phyloP scores from a whole-genome alignment of 2,113 vertebrate species.

The Sula dactylatra region DNA sequence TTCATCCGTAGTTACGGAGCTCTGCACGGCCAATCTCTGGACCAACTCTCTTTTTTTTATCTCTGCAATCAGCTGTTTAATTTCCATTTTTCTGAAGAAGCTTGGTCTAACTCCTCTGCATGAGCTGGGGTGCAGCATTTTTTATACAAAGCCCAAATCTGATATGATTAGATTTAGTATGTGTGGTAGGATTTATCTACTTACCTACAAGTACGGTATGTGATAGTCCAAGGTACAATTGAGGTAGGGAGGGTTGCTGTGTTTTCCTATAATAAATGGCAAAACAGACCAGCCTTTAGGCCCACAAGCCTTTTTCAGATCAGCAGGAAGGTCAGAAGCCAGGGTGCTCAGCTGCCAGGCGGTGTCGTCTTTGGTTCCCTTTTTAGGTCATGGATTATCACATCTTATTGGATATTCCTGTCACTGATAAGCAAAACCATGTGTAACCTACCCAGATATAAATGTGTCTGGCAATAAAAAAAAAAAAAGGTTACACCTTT shows the following conservation, averaged over 20 bases:
- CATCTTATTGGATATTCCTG: background rate
- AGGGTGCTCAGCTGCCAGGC: background rate
- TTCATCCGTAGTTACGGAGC: background rate
- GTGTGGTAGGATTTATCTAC: background rate
- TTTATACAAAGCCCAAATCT: background rate
- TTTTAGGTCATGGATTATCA: background rate
- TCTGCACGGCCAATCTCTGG: background rate
- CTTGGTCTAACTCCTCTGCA: background rate
- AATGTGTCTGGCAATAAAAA: background rate
- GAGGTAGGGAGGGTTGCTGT: background rate
- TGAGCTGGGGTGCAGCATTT: background rate
- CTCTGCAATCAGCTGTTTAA: background rate
- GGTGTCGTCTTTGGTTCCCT: background rate
- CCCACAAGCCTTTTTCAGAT: background rate
- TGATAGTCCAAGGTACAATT: background rate
- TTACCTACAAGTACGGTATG: background rate
- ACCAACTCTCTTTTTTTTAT: background rate
- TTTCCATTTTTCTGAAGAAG: background rate
- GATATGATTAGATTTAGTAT: background rate
- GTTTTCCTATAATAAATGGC: background rate
- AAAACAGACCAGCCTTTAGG: background rate
- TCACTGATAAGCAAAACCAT: background rate
- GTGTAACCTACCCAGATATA: background rate
- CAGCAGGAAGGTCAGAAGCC: background rate
- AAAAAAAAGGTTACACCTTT: background rate